Evolutionary conservation across 2,888 invertebrate species (phyloP).

Genomic region (Dryococelus australis): DNA sequence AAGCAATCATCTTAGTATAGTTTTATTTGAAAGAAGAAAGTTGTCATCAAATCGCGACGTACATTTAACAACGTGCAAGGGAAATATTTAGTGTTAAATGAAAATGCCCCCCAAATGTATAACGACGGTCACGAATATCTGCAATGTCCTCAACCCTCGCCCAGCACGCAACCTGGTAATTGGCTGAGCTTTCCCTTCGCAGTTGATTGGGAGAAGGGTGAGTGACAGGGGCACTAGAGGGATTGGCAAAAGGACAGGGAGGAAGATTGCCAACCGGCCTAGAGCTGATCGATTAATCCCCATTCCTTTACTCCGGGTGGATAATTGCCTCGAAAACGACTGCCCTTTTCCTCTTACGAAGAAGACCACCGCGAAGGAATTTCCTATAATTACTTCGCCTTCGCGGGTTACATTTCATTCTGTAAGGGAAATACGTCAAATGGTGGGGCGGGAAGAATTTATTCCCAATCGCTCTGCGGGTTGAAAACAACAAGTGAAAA

Average conservation of each 20-base stretch:
- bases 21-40: no score
- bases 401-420: not conserved
- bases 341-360: not conserved
- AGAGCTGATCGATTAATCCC: conserved; percentile 9
- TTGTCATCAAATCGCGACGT: no score
- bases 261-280: not conserved
- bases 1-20: no score
- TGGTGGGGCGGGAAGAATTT: no score
- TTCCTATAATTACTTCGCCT: not conserved
- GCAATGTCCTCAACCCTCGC: no score
- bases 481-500: no score
- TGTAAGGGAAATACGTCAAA: not conserved
- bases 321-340: not conserved
- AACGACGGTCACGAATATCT: no score
- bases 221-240: not conserved
- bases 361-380: not conserved
- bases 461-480: no score
- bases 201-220: not conserved
- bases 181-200: not conserved
- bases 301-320: not conserved
- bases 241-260: not conserved
- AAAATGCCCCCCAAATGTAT: no score
- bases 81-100: no score
- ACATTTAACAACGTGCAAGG: no score
- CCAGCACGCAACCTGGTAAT: not conserved